phyloP scores from a whole-genome alignment of 2,888 invertebrate genomes.

The Alloplasta piceator region DNA sequence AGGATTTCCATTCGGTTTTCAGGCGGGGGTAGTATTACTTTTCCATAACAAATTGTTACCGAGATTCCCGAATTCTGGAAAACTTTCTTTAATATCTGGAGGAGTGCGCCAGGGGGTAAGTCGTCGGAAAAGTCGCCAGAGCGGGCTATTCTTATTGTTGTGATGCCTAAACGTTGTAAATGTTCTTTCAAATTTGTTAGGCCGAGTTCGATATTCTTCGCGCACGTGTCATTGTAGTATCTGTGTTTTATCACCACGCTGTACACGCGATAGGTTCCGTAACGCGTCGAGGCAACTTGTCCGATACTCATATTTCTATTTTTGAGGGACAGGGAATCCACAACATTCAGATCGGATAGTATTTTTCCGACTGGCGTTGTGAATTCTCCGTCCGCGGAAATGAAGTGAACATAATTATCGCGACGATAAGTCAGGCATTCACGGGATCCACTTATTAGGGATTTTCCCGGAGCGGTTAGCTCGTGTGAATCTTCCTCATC shows the following conservation, averaged over 20 bases:
- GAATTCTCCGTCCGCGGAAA: conserved; percentile 33
- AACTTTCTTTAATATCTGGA: no score
- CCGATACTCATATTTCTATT: not conserved
- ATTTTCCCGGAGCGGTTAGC: no score
- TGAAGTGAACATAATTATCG: conserved; percentile 50
- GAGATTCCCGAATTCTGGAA: no score
- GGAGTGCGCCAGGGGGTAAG: no score
- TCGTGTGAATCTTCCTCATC: no score
- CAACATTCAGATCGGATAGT: not conserved
- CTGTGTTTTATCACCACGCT: conserved; percentile 9
- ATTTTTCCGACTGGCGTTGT: conserved; percentile 16
- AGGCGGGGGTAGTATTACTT: no score
- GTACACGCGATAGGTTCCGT: conserved; percentile 14
- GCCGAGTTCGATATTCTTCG: not conserved
- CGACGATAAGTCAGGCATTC: conserved; percentile 27
- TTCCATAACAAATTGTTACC: no score
- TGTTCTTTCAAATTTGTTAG: not conserved
- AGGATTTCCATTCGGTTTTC: no score
- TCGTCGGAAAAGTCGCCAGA: no score
- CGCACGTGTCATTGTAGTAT: not conserved
- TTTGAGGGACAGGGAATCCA: not conserved
- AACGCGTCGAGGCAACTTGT: conserved; percentile 11
- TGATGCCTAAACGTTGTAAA: no score
- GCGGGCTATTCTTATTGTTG: no score
- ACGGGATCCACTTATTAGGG: not conserved